Base-by-base conservation (phyloP, 2,888 invertebrate genomes). In the Merodon equestris region DNA sequence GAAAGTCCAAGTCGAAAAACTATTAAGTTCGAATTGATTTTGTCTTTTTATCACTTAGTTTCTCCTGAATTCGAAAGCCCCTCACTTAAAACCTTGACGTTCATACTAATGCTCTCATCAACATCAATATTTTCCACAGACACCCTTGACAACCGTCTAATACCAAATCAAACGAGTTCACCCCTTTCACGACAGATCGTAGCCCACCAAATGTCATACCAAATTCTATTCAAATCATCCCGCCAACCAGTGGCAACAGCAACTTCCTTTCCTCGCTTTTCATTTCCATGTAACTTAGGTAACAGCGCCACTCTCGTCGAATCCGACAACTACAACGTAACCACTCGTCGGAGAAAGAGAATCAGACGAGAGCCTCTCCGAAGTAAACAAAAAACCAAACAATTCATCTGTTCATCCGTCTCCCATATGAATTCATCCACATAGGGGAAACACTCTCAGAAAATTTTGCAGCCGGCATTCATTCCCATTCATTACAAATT, bases 391-490 rank as follows among this genome's bases (percentile, higher is more conserved):
- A 76, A 68, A 71, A 72, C 14, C 48, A 19, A 50, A n/a, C 38
- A n/a, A 48, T 63, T 64, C 63, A 75, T 75, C 63, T 53, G 12
- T 47, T 40, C 27, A 42, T 4, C n/a, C 10, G 2, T 40, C 40
- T 9, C 17, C 1, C 13, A 12, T 53, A 57, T 56, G 27, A 47
- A 54, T 14, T 18, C 13, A 51, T 58, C 15, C 48, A 15, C 27
- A 9, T 5, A 34, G 14, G 14, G 27, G 10, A n/a, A 48, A 51
- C 58, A 57, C 34, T 61, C 34, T 54, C 38, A 1, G 45, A 47
- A n/a, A 64, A 60, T 73, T 45, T 74, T 79, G 74, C 79, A 79
- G 79, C 79, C 79, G 79, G 79, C 76, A 61, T 76, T 76, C 60
- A 71, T 60, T 64, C 50, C 47, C 34, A 48, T 58, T 58, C 58